A percentile compares a stretch with the other conserved stretches of the same genome.
Evolutionary conservation across 2,113 vertebrate species (phyloP).

Genomic region (Aspidoscelis tigris): DNA sequence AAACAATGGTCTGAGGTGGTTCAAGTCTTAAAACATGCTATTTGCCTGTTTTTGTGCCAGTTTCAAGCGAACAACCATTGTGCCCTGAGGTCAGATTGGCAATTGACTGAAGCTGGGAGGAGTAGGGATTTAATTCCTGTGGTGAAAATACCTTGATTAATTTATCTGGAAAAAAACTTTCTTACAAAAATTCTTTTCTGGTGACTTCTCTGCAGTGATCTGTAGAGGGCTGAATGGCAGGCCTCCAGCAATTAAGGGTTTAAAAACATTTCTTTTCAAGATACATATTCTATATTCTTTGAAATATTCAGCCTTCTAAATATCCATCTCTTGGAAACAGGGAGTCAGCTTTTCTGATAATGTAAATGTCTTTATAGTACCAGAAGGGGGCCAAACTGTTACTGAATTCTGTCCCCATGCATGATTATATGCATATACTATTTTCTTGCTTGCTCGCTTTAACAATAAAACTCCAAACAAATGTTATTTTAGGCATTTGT

Average conservation of each 20-base stretch:
- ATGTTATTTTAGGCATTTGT: neutral
- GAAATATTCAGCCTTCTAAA: slow-evolving; percentile 17
- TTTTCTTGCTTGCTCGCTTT: slow-evolving; percentile 15
- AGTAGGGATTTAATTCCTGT: neutral
- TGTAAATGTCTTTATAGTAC: slow-evolving; percentile 40
- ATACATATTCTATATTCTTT: slow-evolving; percentile 12
- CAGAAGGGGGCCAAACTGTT: slow-evolving; percentile 51
- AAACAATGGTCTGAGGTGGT: neutral
- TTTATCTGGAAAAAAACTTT: neutral
- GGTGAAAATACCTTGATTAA: neutral
- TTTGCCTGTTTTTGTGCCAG: neutral
- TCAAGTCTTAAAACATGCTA: neutral
- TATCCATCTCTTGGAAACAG: slow-evolving; percentile 43
- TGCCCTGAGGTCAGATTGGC: neutral
- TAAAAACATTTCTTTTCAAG: slow-evolving; percentile 31
- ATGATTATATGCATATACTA: slow-evolving; percentile 32
- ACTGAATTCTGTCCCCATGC: slow-evolving; percentile 9
- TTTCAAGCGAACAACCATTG: neutral
- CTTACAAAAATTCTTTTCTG: neutral
- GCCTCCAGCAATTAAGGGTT: neutral
- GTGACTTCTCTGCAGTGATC: neutral
- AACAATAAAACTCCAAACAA: too few species aligned
- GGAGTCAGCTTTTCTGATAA: slow-evolving; percentile 2
- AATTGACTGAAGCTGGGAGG: neutral
- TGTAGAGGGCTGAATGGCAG: neutral